Conservation (phyloP, 2,797 vertebrate genomes). For the Xerus rutilus region DNA sequence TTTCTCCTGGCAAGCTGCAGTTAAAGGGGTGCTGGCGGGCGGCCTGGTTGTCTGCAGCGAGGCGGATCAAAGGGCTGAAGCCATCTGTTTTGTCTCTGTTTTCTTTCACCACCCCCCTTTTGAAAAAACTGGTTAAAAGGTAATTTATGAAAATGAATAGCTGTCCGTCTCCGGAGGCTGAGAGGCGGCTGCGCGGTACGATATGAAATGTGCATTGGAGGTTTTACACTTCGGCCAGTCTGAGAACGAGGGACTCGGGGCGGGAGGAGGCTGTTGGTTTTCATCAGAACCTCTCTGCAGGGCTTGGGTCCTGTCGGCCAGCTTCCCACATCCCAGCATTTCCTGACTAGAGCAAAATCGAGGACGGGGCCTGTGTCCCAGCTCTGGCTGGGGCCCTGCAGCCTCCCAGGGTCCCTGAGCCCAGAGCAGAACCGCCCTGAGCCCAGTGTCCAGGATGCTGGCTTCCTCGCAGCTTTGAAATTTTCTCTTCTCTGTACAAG, state of each 20-base stretch:
- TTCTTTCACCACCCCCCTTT: conserved; percentile 88
- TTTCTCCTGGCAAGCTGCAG: conserved; percentile 90
- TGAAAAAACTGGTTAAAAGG: conserved; percentile 87
- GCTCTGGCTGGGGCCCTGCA: not conserved
- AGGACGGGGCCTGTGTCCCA: not conserved
- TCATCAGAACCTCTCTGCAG: conserved; percentile 71
- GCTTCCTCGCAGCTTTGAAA: not conserved
- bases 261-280: conserved; percentile 77
- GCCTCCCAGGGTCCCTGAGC: not conserved
- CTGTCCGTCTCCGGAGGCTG: conserved; percentile 88
- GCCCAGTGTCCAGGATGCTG: accelerated
- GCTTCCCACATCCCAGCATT: conserved; percentile 72
- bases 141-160: conserved; percentile 91
- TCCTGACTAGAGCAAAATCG: conserved; percentile 76
- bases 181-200: conserved; percentile 83
- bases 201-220: conserved; percentile 71
- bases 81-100: conserved; percentile 93
- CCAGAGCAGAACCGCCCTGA: accelerated
- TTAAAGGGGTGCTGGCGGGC: conserved; percentile 92
- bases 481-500: not conserved
- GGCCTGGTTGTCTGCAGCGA: conserved; percentile 92
- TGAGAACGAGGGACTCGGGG: conserved; percentile 83
- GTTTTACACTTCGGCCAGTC: conserved; percentile 65
- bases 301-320: conserved; percentile 60
- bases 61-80: conserved; percentile 91